Conservation (phyloP, 37 sponge, comb jelly and placozoan genomes). For the Beroe ovata region DNA sequence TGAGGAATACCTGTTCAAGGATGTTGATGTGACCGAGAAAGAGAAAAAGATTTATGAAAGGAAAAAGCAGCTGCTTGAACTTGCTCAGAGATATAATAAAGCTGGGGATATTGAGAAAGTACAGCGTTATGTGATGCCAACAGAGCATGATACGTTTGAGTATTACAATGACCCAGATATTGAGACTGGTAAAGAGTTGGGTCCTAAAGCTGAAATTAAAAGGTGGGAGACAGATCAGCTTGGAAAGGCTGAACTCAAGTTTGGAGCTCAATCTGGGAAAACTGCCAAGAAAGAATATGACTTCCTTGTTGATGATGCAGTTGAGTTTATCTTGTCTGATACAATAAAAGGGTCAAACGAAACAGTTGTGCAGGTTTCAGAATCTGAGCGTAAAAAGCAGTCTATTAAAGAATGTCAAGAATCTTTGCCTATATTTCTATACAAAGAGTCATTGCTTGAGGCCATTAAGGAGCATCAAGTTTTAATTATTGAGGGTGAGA, state of each 20-base stretch:
- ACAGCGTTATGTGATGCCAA: conserved; percentile 84
- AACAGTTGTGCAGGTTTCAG: conserved; percentile 66
- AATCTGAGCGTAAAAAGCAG: conserved; percentile 76
- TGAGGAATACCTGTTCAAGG: conserved; percentile 81
- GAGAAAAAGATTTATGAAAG: conserved; percentile 9
- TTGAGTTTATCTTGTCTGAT: conserved; percentile 84
- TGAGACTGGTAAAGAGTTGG: conserved; percentile 69
- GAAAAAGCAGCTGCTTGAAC: conserved; percentile 51
- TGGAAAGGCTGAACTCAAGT: conserved; percentile 76
- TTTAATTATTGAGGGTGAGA: conserved; percentile 95
- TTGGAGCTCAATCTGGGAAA: conserved; percentile 87
- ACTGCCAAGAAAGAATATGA: conserved; percentile 87
- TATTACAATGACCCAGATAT: conserved; percentile 60
- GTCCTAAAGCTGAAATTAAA: conserved; percentile 90
- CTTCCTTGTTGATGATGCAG: conserved; percentile 88
- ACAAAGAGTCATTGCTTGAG: conserved; percentile 80
- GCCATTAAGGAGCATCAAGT: conserved; percentile 92
- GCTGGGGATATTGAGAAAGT: conserved; percentile 84
- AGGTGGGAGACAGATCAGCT: conserved; percentile 95
- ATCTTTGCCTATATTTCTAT: conserved; percentile 89
- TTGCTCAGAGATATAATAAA: conserved; percentile 69
- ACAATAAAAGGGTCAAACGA: conserved; percentile 77
- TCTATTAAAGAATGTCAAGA: conserved; percentile 77
- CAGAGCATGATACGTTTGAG: conserved; percentile 73
- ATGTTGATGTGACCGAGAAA: conserved; percentile 66